Percentiles rank a stretch among this genome's conserved stretches.
Evolutionary conservation across 2,797 vertebrate species (phyloP).

Genomic region (Pterois miles): DNA sequence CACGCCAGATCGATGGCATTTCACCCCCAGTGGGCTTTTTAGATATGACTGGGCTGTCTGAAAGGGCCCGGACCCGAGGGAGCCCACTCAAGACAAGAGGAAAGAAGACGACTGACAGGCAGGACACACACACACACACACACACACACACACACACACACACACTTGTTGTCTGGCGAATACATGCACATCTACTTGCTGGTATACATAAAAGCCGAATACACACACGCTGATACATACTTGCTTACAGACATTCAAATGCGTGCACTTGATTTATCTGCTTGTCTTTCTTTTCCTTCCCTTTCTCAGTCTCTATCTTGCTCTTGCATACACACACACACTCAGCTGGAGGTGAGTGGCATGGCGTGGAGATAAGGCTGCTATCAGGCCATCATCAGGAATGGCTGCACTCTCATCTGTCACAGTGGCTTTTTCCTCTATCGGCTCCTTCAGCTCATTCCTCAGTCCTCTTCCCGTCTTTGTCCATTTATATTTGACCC

Average conservation of each 20-base stretch:
- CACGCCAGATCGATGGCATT: slow-evolving; percentile 49
- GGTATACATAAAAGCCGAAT: not conserved
- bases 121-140: not conserved
- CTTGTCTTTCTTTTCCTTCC: not conserved
- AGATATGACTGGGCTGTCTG: slow-evolving; percentile 58
- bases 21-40: slow-evolving; percentile 50
- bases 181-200: not conserved
- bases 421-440: slow-evolving; percentile 47
- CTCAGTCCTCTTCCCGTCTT: slow-evolving; percentile 38
- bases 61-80: slow-evolving; percentile 45
- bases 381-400: slow-evolving; percentile 67
- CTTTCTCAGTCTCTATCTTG: not conserved
- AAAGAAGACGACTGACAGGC: slow-evolving; percentile 35
- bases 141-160: slow-evolving; percentile 4
- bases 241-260: not conserved
- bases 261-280: not conserved
- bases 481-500: slow-evolving; percentile 48
- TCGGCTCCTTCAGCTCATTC: slow-evolving; percentile 58
- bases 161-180: slow-evolving; percentile 1
- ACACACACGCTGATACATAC: slow-evolving; percentile 3
- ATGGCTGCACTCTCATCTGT: slow-evolving; percentile 64
- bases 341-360: slow-evolving; percentile 58
- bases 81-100: slow-evolving; percentile 30
- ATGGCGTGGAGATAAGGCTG: slow-evolving; percentile 59
- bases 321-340: not conserved